Evolutionary conservation across 2,113 vertebrate genomes (phyloP), one percentile per base, ranked within the genome.

Genomic region (Cololabis saira): DNA sequence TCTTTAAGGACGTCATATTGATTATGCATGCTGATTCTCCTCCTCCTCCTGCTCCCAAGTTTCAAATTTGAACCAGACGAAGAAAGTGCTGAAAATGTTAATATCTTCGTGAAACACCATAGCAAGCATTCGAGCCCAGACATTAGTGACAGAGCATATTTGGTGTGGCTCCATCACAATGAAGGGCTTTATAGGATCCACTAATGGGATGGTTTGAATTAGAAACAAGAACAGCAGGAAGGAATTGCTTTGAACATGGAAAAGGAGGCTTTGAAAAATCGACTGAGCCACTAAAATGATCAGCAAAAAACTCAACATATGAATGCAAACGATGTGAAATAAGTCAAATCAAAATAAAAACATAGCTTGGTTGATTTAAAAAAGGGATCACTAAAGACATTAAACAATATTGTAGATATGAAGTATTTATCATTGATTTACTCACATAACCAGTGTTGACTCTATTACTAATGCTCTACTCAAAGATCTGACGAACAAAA

Each of bases 121-220:
- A n/a, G n/a, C 45, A 18, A 19, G 45, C 45, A 47, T n/a, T 11
- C 45, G 18, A 27, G 43, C 43, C 43, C 43, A 8, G n/a, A 45
- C 43, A 45, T 45, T 45, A 15, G 43, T 45, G 43, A 45, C 43
- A 45, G n/a, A 45, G 43, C 43, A 45, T n/a, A 45, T 45, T 45
- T 17, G 43, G 15, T 45, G 43, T 45, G 43, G 15, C 43, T 45
- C 16, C 43, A 9, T 45, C 43, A 16, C 43, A n/a, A 8, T 30
- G 11, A 22, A 48, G 45, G 13, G 12, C 15, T n/a, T 45, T 5
- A 14, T 48, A 14, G 27, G 19, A 30, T 43, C 42, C 16, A 12
- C 57, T n/a, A 4, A 5, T 33, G 9, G 21, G 27, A 62, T 9
- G 12, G 9, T 27, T 53, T 21, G 18, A 50, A 22, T 9, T 37